Base-by-base conservation (phyloP, 2,888 invertebrate species). In the Carabus problematicus region DNA sequence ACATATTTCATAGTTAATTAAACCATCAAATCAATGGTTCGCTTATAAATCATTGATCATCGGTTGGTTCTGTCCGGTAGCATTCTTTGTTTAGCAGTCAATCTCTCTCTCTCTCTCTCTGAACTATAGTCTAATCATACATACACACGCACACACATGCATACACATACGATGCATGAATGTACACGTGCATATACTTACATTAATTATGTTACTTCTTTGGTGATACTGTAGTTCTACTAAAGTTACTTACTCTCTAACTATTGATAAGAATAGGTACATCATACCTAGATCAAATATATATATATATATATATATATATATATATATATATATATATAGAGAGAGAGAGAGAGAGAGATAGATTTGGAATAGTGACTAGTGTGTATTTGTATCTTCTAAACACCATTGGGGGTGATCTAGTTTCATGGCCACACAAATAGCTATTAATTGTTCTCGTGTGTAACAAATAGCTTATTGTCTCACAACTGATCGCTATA, bases 1-100 rank as follows among this genome's bases (percentile, higher is more conserved):
- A 59, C 59, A 67, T 67, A 67, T 67, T 67, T 67, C 66, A 67
- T 67, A 67, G 66, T 67, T 67, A 67, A 67, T 67, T 67, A 67
- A 67, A 59, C 66, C 66, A 59, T 67, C 66, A 67, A 67, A 67
- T 67, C 66, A 67, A 59, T 67, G 66, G 66, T 59, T 67, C 59
- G 29, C 52, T 39, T 59, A 52, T 67, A 67, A 67, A 67, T 67
- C 66, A 67, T 49, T 59, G 41, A 42, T 18, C 39, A 47, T 47
- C 12, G 45, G 42, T 45, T 29, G n/a, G 47, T 16, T 42, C 19
- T n/a, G 8, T 19, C 56, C 64, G 40, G 64, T 64, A 58, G 64
- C 58, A 64, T 64, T 64, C 64, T 64, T 56, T 45, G 45, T 58
- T 58, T 29, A 54, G 18, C 55, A 18, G 19, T 29, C 52, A 18